Base-by-base conservation (phyloP, 2,113 vertebrate genomes). In the Steatornis caripensis region DNA sequence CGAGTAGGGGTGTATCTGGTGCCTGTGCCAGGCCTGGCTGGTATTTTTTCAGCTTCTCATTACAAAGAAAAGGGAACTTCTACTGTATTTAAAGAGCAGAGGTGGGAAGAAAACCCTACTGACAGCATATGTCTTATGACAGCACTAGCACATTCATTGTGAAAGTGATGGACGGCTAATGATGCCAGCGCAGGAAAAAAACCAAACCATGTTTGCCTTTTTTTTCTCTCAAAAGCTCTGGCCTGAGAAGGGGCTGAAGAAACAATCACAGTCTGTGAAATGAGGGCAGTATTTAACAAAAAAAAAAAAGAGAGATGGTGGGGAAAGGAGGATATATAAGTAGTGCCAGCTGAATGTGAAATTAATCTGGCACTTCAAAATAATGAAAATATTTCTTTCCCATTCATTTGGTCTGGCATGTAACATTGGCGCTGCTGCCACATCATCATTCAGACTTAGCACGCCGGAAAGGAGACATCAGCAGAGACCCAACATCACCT, bases 301-400 rank as follows among this genome's bases (percentile, higher is more conserved):
- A 76, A 76, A 77, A 41, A n/a, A 27, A 27, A 17, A 41, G 39
- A 45, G 16, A 30, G 37, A n/a, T n/a, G n/a, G n/a, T n/a, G 57
- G 55, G 41, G 37, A 19, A 61, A 90, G 41, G 27, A 64, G 61
- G 53, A 46, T 92, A 71, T 84, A 21, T 77, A 74, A 65, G 30
- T 57, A 77, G 55, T 91, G 83, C 82, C 94, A 65, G 72, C 86
- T 82, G 86, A 62, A 94, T 60, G 84, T 54, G 62, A 90, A 95
- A 95, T 91, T 64, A 68, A 87, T 95, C 83, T 84, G 91, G 61
- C 95, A 87, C 69, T 93, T 90, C 75, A 97, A 89, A 97, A 95
- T 94, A 92, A 86, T 71, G 27, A 81, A 94, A 96, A 96, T 94
- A 93, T 93, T 96, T 86, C 17, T 76, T 90, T 86, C 72, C 69